These are phyloP conservation scores for Euura saliciscinereae DNA, from an alignment of 1,140 invertebrate genomes.

Conservation along the genomic window DNA sequence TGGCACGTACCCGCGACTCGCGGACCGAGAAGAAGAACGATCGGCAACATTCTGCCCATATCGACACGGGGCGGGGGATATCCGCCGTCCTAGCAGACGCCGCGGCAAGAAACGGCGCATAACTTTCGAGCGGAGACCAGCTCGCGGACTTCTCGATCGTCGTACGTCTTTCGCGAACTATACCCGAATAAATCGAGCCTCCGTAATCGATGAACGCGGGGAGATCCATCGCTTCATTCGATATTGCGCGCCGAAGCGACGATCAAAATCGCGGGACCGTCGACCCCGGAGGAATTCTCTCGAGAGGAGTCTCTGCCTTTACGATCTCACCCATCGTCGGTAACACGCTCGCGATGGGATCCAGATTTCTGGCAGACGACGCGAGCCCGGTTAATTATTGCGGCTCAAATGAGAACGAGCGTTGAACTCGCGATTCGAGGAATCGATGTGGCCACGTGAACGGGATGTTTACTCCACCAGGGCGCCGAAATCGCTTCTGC, in stretches of 20 bases:
- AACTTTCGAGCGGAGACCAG: neutral
- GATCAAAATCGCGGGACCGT: constrained; percentile 35
- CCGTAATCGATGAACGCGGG: neutral
- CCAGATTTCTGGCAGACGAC: too few relatives aligned
- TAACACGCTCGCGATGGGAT: too few relatives aligned
- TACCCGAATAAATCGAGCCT: neutral
- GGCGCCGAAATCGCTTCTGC: too few relatives aligned
- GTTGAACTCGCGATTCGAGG: neutral
- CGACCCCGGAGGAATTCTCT: neutral
- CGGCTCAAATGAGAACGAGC: neutral
- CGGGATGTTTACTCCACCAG: too few relatives aligned
- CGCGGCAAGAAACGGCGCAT: neutral
- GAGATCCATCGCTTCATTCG: constrained; percentile 1
- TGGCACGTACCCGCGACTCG: neutral
- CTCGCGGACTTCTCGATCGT: neutral
- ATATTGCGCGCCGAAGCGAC: constrained; percentile 29
- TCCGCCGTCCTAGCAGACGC: too few relatives aligned
- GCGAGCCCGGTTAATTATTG: too few relatives aligned
- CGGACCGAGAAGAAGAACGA: neutral
- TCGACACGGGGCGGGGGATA: neutral
- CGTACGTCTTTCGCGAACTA: neutral
- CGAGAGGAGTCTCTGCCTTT: constrained; percentile 8
- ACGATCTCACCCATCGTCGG: too few relatives aligned
- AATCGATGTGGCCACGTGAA: too few relatives aligned
- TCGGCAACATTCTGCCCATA: constrained; percentile 1